Evolutionary conservation across 2,113 vertebrate genomes (phyloP), one percentile per base, ranked within the genome.

Genomic region (Choloepus hoffmanni): DNA sequence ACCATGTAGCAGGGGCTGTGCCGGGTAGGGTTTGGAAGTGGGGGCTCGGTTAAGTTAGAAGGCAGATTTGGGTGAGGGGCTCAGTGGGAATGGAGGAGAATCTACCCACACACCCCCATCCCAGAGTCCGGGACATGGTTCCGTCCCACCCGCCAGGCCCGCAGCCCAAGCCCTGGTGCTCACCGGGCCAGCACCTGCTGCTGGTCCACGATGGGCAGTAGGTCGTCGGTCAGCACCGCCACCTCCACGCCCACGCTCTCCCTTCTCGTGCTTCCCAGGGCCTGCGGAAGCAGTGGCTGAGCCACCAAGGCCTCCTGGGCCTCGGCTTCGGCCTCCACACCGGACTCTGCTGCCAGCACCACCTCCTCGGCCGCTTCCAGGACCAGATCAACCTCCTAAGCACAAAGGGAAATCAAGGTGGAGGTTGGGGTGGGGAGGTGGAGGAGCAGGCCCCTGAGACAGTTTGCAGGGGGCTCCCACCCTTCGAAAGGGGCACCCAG

Each of bases 161-260:
- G 30, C 26, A 0, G 58, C 82, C 76, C 33, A 0, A 7, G n/a
- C 19, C 36, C 15, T 0, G 2, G 67, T 36, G 98, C 98, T 97
- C 88, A 99, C 99, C 99, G 99, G 97, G 99, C 98, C 1, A 99
- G 98, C 68, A 99, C 98, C 89, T 98, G 97, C 97, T 99, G 98
- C 88, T 99, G 99, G 94, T 99, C 98, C 94, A 98, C 91, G 28
- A 94, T 24, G 10, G 95, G 28, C 11, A 96, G 97, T 73, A 87
- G 19, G 33, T 97, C 91, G 3, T 97, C 95, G 0, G 76, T 28
- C 16, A 87, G 67, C 21, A 45, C n/a, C 0, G 92, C 84, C 77
- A 65, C 78, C 1, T 90, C 97, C 53, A 78, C 21, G 15, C 72
- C 96, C 28, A 87, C 43, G 0, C 88, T 96, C 82, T 76, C 96